Percentiles rank a stretch among this genome's conserved stretches.
Conservation (phyloP, 2,113 vertebrate species). For the Synchiropus splendidus region DNA sequence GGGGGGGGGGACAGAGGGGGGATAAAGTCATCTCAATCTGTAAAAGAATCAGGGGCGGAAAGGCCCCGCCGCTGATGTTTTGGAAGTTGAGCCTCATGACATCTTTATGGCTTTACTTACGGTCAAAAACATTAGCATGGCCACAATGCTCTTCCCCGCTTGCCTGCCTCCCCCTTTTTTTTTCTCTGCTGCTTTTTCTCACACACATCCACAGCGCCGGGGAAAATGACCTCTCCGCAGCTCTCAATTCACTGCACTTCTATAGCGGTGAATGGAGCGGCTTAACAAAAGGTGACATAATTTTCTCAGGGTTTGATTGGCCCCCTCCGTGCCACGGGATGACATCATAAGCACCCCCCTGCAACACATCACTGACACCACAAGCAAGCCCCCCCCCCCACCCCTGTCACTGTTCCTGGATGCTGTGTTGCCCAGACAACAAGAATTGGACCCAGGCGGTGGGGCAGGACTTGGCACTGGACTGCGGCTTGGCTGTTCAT, state of each 20-base stretch:
- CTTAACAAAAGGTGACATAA: constrained; percentile 83
- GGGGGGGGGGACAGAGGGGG: neutral
- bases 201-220: constrained; percentile 48
- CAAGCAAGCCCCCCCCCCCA: constrained; percentile 12
- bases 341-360: constrained; percentile 66
- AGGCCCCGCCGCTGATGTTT: constrained; percentile 35
- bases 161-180: constrained; percentile 29
- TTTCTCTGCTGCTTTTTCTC: constrained; percentile 24
- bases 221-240: constrained; percentile 67
- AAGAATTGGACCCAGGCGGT: constrained; percentile 44
- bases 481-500: constrained; percentile 52
- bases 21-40: constrained; percentile 31
- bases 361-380: constrained; percentile 19
- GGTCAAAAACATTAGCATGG: constrained; percentile 72
- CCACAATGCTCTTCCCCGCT: constrained; percentile 55
- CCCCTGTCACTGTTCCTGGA: constrained; percentile 59
- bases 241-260: constrained; percentile 77
- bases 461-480: constrained; percentile 67
- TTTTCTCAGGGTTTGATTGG: constrained; percentile 73
- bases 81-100: constrained; percentile 68
- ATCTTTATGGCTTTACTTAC: constrained; percentile 73
- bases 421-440: constrained; percentile 74
- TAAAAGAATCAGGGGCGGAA: constrained; percentile 9
- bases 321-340: constrained; percentile 58
- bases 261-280: constrained; percentile 77